Percentiles rank a stretch among this genome's conserved stretches.
Evolutionary conservation across 2,797 vertebrate genomes (phyloP).

Genomic region (Hemibagrus guttatus): DNA sequence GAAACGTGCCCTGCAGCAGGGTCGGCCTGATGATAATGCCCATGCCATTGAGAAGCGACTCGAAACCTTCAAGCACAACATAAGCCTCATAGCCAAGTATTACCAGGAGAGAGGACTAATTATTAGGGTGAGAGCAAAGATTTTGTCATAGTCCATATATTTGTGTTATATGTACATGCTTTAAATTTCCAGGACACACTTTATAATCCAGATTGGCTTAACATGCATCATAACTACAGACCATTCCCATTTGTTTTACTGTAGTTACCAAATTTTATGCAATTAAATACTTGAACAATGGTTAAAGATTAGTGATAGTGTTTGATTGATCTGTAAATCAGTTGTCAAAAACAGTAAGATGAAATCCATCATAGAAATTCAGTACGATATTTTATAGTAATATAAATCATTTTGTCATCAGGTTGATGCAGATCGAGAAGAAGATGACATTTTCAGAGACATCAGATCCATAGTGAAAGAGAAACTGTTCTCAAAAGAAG

Average conservation of each 20-base stretch:
- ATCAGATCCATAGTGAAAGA: slow-evolving; percentile 64
- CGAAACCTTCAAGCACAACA: slow-evolving; percentile 71
- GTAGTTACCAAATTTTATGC: not conserved
- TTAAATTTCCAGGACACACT: not conserved
- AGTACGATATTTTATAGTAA: not conserved
- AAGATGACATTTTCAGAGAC: slow-evolving; percentile 69
- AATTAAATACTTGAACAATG: no score
- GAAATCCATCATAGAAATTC: not conserved
- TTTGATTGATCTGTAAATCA: no score
- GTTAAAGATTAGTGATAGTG: no score
- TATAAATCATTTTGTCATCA: slow-evolving; percentile 41
- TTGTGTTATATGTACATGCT: not conserved
- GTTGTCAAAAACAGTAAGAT: not conserved
- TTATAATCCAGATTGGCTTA: not conserved
- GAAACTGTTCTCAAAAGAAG: slow-evolving; percentile 60
- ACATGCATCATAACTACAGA: not conserved
- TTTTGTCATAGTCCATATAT: not conserved
- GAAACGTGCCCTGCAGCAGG: slow-evolving; percentile 67
- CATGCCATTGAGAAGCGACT: slow-evolving; percentile 68
- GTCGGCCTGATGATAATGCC: slow-evolving; percentile 68
- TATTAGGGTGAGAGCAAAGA: slow-evolving; percentile 56
- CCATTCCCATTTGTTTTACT: not conserved
- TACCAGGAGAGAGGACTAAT: slow-evolving; percentile 70
- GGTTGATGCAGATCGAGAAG: slow-evolving; percentile 72
- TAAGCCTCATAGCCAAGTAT: slow-evolving; percentile 68